Base-by-base conservation (phyloP, 2,888 invertebrate genomes). In the Coecobrya sp. region DNA sequence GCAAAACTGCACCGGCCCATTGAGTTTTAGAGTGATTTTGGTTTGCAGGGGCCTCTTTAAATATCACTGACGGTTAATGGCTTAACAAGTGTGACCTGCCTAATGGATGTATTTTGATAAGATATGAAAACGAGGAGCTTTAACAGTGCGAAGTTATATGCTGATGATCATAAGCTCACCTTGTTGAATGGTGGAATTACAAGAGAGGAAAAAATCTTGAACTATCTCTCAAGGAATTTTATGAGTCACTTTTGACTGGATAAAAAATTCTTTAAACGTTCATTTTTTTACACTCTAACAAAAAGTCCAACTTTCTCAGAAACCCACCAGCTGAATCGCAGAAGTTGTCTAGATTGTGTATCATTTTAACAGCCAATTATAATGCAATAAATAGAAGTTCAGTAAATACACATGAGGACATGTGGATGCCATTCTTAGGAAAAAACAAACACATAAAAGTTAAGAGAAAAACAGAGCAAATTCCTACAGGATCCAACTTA, bases 331-430 rank as follows among this genome's bases (percentile, higher is more conserved):
- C 10, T 27, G 22, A 70, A 86, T 8, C 11, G 7, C 19, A 59
- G 19, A 42, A 30, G 82, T 62, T 30, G 22, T 19, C 82, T 42
- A n/a, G 82, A 82, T 82, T 82, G 59, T 19, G 16, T 42, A 84
- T 45, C 22, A 25, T 70, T 73, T 73, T 86, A 27, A 73, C 70
- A 52, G 27, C 73, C 86, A 86, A 86, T 86, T 86, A 86, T 30
- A 70, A 30, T 16, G 73, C 55, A 36, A 55, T 52, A 86, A 86
- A 70, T 30, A 70, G 7, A 19, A 49, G 27, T 70, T 49, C 10
- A 68, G 16, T 16, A 62, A 62, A 22, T n/a, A 45, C 27, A 25
- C 42, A 42, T 84, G 84, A 13, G 62, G 45, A 84, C 65, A 84
- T 13, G 25, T 73, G 55, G 27, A 55, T 86, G 49, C 27, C 52